phyloP scores from a whole-genome alignment of 2,888 invertebrate species.

The Plagiodera versicolora region DNA sequence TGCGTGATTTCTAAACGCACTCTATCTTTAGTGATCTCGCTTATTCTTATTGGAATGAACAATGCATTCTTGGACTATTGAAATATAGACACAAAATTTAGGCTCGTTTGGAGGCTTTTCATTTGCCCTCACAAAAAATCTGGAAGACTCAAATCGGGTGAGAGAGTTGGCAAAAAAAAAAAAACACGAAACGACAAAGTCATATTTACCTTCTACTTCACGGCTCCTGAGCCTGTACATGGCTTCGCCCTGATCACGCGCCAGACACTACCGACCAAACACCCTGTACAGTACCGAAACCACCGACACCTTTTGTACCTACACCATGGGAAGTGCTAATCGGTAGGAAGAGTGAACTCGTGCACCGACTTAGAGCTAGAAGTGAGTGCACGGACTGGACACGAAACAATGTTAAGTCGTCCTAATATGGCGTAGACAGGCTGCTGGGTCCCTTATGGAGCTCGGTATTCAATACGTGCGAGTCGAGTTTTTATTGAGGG shows the following conservation, averaged over 20 bases:
- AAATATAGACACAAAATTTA: too few relatives aligned
- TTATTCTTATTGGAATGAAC: too few relatives aligned
- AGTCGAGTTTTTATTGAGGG: constrained; percentile 40
- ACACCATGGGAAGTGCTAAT: constrained; percentile 11
- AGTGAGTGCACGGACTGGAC: constrained; percentile 23
- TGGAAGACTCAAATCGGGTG: too few relatives aligned
- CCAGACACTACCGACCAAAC: constrained; percentile 9
- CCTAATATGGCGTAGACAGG: constrained; percentile 47
- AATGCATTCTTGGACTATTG: too few relatives aligned
- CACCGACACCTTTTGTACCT: too few relatives aligned
- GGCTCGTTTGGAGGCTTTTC: too few relatives aligned
- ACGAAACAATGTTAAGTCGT: constrained; percentile 47
- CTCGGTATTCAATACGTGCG: constrained; percentile 38
- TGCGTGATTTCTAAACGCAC: too few relatives aligned
- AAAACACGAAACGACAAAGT: background rate
- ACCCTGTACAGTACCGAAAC: too few relatives aligned
- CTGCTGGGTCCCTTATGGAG: constrained; percentile 42
- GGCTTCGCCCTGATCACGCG: constrained; percentile 8
- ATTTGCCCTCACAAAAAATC: too few relatives aligned
- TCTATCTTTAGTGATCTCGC: too few relatives aligned
- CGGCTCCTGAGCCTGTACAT: constrained; percentile 10
- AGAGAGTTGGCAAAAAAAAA: too few relatives aligned
- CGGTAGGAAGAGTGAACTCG: constrained; percentile 16
- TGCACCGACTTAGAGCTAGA: constrained; percentile 37
- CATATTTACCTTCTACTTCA: constrained; percentile 21